These are phyloP conservation scores for Papilio gigon DNA, from an alignment of 2,888 invertebrate species.

Conservation along the genomic window DNA sequence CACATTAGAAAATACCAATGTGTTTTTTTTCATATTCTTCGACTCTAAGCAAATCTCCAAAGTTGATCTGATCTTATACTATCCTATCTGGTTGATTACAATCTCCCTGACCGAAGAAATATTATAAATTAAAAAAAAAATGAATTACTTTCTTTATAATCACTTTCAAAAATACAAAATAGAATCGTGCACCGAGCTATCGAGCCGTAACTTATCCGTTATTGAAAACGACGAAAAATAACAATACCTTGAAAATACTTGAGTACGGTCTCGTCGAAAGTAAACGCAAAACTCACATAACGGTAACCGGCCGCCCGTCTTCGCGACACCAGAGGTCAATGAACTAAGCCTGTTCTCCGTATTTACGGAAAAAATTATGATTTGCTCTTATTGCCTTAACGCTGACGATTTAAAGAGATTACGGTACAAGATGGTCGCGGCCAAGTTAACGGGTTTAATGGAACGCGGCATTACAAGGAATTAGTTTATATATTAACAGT, in stretches of 20 bases:
- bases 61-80: too few relatives aligned
- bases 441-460: conserved; percentile 6
- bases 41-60: too few relatives aligned
- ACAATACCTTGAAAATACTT: conserved; percentile 46
- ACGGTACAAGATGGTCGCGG: conserved; percentile 33
- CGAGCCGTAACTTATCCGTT: conserved; percentile 43
- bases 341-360: conserved; percentile 53
- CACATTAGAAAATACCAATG: too few relatives aligned
- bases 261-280: conserved; percentile 60
- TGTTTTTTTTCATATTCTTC: too few relatives aligned
- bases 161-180: not conserved
- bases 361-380: conserved; percentile 60
- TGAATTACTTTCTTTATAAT: not conserved
- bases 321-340: conserved; percentile 57
- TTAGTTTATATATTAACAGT: conserved; percentile 20
- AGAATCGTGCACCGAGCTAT: conserved; percentile 18
- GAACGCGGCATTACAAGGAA: not conserved
- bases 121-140: not conserved
- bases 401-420: conserved; percentile 38
- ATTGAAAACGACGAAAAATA: conserved; percentile 37
- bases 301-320: conserved; percentile 52
- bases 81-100: too few relatives aligned
- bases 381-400: conserved; percentile 46
- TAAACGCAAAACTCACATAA: conserved; percentile 58
- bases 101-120: too few relatives aligned